Evolutionary conservation across 2,888 invertebrate species (phyloP).

Genomic region (Tortricodes alternella): DNA sequence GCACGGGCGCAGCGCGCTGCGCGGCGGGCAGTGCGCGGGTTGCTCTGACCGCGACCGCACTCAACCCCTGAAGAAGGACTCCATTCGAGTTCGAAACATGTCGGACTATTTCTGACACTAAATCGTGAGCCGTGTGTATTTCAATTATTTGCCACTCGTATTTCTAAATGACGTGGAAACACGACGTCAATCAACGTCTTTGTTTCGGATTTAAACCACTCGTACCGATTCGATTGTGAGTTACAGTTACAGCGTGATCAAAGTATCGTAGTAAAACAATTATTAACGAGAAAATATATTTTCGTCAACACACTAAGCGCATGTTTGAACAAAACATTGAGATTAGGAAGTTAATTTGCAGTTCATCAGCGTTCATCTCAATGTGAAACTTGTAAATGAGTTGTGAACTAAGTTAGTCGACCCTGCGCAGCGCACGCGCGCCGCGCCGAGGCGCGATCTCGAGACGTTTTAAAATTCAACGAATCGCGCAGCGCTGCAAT

Average conservation of each 20-base stretch:
- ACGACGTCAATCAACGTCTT: not conserved
- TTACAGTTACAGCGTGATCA: constrained; percentile 4
- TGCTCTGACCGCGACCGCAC: too few relatives aligned
- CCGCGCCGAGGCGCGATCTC: constrained; percentile 11
- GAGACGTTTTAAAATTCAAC: constrained; percentile 26
- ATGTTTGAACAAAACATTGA: not conserved
- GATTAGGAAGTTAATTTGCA: constrained; percentile 23
- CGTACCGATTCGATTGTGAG: not conserved
- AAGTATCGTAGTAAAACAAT: not conserved
- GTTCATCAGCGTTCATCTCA: constrained; percentile 21
- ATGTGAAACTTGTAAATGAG: constrained; percentile 28
- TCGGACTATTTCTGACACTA: too few relatives aligned
- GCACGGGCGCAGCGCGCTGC: too few relatives aligned
- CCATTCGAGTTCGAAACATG: too few relatives aligned
- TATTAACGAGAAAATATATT: not conserved
- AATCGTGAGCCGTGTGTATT: too few relatives aligned
- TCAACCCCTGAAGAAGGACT: too few relatives aligned
- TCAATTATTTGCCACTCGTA: too few relatives aligned
- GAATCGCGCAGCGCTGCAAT: not conserved
- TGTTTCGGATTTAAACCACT: not conserved
- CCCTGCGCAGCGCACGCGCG: constrained; percentile 25
- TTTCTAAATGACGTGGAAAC: too few relatives aligned
- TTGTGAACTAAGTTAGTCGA: constrained; percentile 23
- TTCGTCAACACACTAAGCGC: too few relatives aligned
- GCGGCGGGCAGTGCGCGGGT: too few relatives aligned